Base-by-base conservation (phyloP, 2,888 invertebrate species). In the Carabus problematicus region DNA sequence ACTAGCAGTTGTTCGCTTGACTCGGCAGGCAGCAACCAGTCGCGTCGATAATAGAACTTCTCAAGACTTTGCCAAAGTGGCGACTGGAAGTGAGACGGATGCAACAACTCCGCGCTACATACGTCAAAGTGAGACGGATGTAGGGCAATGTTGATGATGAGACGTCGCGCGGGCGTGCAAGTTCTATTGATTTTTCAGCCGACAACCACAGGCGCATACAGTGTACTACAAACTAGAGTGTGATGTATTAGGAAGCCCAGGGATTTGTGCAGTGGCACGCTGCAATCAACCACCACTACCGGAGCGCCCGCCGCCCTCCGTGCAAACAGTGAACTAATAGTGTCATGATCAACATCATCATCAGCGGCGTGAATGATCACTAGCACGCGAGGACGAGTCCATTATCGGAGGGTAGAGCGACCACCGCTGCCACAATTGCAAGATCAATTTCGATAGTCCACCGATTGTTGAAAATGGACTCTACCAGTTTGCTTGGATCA, bases 31-130 rank as follows among this genome's bases (percentile, higher is more conserved):
- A 56, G 29, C 43, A 42, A 47, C 19, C 16, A 42, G 47, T 29
- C 64, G 9, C 47, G 41, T 29, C 29, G 29, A 29, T n/a, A 41
- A 41, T 16, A 66, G 64, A 43, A 54, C 42, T 41, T 52, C 47
- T 12, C 59, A 52, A 45, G 9, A 42, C 58, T 45, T 52, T 61
- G 66, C 49, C 49, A 63, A 61, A 64, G 58, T 63, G 49, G 55
- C 58, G 62, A 19, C 52, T 29, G 29, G 29, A 61, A 67, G 45
- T 55, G 61, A 45, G 60, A 29, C 14, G 9, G 47, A 43, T 29
- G 29, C 29, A 29, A 2, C 29, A 6, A 29, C 29, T n/a, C n/a
- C 29, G 6, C 29, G 29, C 3, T 29, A 29, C 29, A 29, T 29
- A 29, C 6, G 6, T 29, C 29, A 9, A 19, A 52, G 52, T 52